These are phyloP conservation scores for Nasonia longicornis DNA, from an alignment of 1,140 invertebrate species.

Conservation along the genomic window DNA sequence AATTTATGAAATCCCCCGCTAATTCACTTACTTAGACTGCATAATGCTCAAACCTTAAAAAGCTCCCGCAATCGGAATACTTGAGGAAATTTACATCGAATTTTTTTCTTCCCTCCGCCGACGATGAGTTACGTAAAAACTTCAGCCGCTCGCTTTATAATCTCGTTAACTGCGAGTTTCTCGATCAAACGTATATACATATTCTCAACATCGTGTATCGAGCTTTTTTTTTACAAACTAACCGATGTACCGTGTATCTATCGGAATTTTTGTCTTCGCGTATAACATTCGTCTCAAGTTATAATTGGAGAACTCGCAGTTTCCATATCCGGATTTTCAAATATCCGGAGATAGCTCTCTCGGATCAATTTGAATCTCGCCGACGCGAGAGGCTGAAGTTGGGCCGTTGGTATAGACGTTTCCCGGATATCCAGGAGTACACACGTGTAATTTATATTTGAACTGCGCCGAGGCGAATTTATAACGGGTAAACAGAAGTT, in stretches of 20 bases:
- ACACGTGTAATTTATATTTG: too few species aligned
- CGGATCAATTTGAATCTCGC: background rate
- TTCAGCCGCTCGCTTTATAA: constrained; percentile 21
- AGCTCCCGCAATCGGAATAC: constrained; percentile 24
- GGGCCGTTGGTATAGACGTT: too few species aligned
- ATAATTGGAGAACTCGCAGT: background rate
- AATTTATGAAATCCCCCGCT: constrained; percentile 10
- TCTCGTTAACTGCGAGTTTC: constrained; percentile 27
- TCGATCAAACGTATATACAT: background rate
- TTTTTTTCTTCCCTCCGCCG: background rate
- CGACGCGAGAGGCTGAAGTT: background rate
- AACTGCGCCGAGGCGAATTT: too few species aligned
- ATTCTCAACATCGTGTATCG: too few species aligned
- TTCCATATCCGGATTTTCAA: constrained; percentile 1
- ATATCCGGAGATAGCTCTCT: background rate
- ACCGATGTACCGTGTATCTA: too few species aligned
- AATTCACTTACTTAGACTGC: constrained; percentile 12
- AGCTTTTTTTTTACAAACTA: too few species aligned
- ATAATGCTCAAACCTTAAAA: constrained; percentile 37
- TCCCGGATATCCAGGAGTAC: too few species aligned
- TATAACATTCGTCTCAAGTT: background rate
- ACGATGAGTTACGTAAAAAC: constrained; percentile 28
- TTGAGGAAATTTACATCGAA: constrained; percentile 16
- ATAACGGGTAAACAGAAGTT: too few species aligned
- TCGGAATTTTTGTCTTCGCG: too few species aligned